A percentile compares a stretch with the other conserved stretches of the same genome.
phyloP scores from a whole-genome alignment of 2,113 vertebrate genomes.

The Scomber scombrus region DNA sequence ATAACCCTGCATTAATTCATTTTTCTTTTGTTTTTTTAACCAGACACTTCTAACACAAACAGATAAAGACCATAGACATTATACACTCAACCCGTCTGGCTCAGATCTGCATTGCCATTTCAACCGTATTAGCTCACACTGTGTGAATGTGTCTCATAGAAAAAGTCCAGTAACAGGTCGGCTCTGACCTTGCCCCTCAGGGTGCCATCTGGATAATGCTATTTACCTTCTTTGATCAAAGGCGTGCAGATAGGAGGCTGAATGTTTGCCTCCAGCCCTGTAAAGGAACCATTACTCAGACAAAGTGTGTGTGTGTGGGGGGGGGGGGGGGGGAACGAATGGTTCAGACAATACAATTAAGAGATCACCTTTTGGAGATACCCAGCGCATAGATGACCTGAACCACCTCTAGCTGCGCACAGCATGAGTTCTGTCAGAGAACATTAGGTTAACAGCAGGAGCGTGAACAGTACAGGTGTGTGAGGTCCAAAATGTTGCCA shows the following conservation, averaged over 20 bases:
- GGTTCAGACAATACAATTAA: slow-evolving; percentile 62
- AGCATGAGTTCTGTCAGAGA: slow-evolving; percentile 39
- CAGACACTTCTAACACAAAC: not conserved
- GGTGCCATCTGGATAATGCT: slow-evolving; percentile 62
- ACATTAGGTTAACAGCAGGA: slow-evolving; percentile 57
- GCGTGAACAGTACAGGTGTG: slow-evolving; percentile 28
- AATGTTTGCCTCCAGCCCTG: slow-evolving; percentile 43
- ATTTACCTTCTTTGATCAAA: slow-evolving; percentile 69
- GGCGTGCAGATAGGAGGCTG: slow-evolving; percentile 14
- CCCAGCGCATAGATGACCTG: slow-evolving; percentile 1
- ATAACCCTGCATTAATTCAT: not conserved
- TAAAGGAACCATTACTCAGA: slow-evolving; percentile 24
- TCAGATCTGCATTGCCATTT: not conserved
- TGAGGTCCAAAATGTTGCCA: slow-evolving; percentile 20
- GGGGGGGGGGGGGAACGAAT: slow-evolving; percentile 11
- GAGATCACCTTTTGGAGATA: slow-evolving; percentile 36
- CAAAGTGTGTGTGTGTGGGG: not conserved
- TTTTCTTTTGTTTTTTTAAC: not conserved
- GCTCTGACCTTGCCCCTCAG: slow-evolving; percentile 57
- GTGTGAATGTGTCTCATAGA: slow-evolving; percentile 20
- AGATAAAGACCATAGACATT: slow-evolving; percentile 11
- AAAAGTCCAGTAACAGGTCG: slow-evolving; percentile 21
- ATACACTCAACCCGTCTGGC: slow-evolving; percentile 6
- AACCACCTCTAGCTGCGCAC: slow-evolving; percentile 22
- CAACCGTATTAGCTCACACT: slow-evolving; percentile 2